phyloP scores from a whole-genome alignment of 2,113 vertebrate genomes.

The Syngnathus typhle region DNA sequence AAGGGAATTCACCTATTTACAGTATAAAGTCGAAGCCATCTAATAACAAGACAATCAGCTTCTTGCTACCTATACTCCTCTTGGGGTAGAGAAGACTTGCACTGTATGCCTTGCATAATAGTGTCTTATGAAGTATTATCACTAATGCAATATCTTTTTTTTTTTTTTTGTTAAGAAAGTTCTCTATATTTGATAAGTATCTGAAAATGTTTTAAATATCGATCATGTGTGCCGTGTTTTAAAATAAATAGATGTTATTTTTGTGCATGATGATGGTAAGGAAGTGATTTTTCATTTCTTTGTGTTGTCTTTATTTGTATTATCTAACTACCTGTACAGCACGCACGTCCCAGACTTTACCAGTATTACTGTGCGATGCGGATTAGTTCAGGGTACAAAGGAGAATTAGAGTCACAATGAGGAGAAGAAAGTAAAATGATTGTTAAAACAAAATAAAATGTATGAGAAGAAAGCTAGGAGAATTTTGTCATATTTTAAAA shows the following conservation, averaged over 20 bases:
- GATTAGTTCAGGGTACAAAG: constrained; percentile 11
- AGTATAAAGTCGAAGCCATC: constrained; percentile 50
- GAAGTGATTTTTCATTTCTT: constrained; percentile 34
- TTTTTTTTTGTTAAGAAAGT: constrained; percentile 71
- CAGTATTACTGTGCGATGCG: constrained; percentile 83
- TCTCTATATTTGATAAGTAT: constrained; percentile 69
- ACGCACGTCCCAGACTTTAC: constrained; percentile 71
- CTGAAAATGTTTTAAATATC: constrained; percentile 60
- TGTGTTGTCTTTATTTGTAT: constrained; percentile 42
- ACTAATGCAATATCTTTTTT: constrained; percentile 70
- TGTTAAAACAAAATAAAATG: neutral
- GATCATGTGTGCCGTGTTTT: constrained; percentile 74
- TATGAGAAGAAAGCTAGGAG: neutral
- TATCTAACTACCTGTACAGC: constrained; percentile 65
- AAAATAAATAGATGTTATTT: constrained; percentile 45
- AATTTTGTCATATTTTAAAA: neutral
- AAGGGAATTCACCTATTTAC: constrained; percentile 30
- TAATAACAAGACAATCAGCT: constrained; percentile 77
- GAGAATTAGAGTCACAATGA: neutral
- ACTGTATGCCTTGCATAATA: constrained; percentile 59
- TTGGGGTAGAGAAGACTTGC: constrained; percentile 36
- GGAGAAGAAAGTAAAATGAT: neutral
- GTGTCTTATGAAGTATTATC: constrained; percentile 73
- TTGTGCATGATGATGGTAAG: constrained; percentile 80
- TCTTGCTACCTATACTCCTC: constrained; percentile 29